Conservation (phyloP, 2,797 vertebrate species). For the Gobio occitaniae region DNA sequence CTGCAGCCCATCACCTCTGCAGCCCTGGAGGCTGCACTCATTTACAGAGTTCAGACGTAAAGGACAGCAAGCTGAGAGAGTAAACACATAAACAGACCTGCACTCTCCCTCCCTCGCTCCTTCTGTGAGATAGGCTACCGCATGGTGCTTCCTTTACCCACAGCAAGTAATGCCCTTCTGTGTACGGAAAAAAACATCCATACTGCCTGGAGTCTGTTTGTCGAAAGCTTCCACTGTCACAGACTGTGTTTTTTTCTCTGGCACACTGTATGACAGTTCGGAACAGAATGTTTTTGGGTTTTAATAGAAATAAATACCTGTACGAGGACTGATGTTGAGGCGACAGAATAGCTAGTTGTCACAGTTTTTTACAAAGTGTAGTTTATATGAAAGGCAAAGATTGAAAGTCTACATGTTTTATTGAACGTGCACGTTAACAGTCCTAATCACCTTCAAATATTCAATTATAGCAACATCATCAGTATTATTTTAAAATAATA, state of each 20-base stretch:
- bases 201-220: slow-evolving; percentile 39
- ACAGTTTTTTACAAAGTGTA: neutral
- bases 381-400: too few species aligned
- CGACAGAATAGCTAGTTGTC: neutral
- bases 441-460: too few species aligned
- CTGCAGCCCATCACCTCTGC: slow-evolving; percentile 63
- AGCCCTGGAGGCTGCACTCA: slow-evolving; percentile 67
- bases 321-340: neutral
- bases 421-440: neutral
- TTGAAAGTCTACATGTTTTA: neutral
- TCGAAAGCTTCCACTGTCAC: slow-evolving; percentile 29
- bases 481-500: neutral
- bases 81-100: slow-evolving; percentile 58
- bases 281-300: slow-evolving; percentile 24
- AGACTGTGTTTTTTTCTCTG: neutral
- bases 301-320: slow-evolving; percentile 19
- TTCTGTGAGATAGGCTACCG: slow-evolving; percentile 34
- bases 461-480: neutral
- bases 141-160: slow-evolving; percentile 28
- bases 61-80: slow-evolving; percentile 68
- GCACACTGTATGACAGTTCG: neutral
- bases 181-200: slow-evolving; percentile 40
- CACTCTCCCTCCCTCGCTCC: slow-evolving; percentile 58
- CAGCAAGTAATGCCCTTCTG: slow-evolving; percentile 59
- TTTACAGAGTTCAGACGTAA: slow-evolving; percentile 71